These are phyloP conservation scores for Oenanthe melanoleuca DNA, from an alignment of 2,113 vertebrate species.

Conservation along the genomic window DNA sequence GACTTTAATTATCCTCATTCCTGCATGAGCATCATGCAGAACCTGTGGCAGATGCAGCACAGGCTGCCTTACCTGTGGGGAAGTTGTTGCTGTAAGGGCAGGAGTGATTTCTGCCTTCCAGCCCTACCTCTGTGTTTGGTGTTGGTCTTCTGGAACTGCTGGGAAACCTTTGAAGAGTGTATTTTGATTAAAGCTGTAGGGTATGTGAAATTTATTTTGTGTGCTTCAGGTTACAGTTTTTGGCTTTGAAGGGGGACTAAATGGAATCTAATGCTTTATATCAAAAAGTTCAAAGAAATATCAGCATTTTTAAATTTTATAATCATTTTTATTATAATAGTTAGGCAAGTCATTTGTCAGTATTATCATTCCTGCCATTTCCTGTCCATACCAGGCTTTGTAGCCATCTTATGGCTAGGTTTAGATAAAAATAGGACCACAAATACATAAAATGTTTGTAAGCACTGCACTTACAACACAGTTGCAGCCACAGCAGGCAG, in stretches of 20 bases:
- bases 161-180: neutral
- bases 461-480: neutral
- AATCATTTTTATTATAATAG: neutral
- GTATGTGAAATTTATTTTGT: neutral
- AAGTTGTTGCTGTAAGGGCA: neutral
- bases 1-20: neutral
- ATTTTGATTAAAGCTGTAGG: neutral
- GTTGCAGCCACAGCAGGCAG: neutral
- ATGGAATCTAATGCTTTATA: neutral
- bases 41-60: neutral
- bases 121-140: neutral
- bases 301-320: neutral
- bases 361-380: neutral
- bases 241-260: neutral
- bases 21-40: fast-evolving
- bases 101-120: neutral
- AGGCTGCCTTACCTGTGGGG: neutral
- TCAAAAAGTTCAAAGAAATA: neutral
- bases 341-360: neutral
- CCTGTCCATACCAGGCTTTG: neutral
- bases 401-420: neutral
- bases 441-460: neutral
- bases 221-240: neutral
- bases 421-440: constrained; percentile 15
- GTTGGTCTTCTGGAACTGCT: neutral